Percentiles rank a stretch among this genome's conserved stretches.
phyloP scores from a whole-genome alignment of 2,797 vertebrate species.

The Euphonia xanthogaster region DNA sequence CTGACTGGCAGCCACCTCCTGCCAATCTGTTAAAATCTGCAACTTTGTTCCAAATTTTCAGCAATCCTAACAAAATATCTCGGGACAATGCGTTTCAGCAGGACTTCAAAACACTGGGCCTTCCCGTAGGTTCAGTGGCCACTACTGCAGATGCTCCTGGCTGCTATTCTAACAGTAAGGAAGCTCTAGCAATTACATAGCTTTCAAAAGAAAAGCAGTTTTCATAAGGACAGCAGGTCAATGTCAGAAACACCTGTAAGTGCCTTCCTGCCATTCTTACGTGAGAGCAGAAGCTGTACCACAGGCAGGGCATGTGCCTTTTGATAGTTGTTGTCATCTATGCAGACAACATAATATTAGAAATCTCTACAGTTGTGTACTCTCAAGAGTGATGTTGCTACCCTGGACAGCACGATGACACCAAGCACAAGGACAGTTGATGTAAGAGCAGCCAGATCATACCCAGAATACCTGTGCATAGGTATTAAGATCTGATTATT shows the following conservation, averaged over 20 bases:
- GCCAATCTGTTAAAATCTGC: constrained; percentile 7
- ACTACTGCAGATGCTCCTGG: background rate
- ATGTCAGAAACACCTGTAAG: background rate
- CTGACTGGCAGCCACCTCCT: background rate
- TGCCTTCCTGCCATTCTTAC: background rate
- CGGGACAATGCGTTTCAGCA: background rate
- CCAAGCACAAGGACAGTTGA: background rate
- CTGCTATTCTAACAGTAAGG: background rate
- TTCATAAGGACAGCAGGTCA: background rate
- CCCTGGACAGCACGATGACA: fast-evolving
- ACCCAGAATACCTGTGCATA: background rate
- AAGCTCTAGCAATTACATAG: background rate
- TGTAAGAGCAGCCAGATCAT: background rate
- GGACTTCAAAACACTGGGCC: background rate
- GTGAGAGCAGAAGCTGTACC: background rate
- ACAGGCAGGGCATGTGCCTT: background rate
- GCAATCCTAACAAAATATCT: background rate
- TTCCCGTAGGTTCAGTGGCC: background rate
- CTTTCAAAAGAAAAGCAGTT: background rate
- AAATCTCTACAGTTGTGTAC: background rate
- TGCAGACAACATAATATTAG: background rate
- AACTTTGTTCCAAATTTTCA: background rate
- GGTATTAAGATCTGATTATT: background rate
- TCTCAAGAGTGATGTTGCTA: background rate
- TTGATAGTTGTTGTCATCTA: background rate